phyloP scores from a whole-genome alignment of 2,888 invertebrate genomes.

The Trissonchulus latispiculum region DNA sequence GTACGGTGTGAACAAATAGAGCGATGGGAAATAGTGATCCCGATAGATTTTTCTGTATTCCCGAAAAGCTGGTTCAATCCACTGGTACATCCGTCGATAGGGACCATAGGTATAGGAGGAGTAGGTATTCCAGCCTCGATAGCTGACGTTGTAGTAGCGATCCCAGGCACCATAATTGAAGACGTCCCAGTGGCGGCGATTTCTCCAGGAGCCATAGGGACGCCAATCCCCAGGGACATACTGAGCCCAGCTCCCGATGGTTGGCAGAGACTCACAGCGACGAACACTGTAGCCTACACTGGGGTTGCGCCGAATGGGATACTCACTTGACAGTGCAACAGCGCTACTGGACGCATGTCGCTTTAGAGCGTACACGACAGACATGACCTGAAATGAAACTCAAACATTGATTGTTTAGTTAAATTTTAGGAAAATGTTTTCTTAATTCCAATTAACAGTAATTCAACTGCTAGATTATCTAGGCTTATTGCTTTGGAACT shows the following conservation, averaged over 20 bases:
- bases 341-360: neutral
- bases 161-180: neutral
- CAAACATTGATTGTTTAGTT: too few relatives aligned
- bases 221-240: neutral
- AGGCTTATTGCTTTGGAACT: too few relatives aligned
- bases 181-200: neutral
- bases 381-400: too few relatives aligned
- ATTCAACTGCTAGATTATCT: too few relatives aligned
- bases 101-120: neutral
- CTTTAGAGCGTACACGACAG: neutral
- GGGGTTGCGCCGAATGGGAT: neutral
- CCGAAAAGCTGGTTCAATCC: neutral
- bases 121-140: neutral
- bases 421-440: too few relatives aligned
- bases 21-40: neutral
- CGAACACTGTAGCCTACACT: neutral
- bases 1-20: neutral
- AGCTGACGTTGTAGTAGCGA: neutral
- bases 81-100: neutral
- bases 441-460: too few relatives aligned
- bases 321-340: neutral
- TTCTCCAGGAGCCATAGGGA: neutral
- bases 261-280: neutral
- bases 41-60: neutral
- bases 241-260: neutral